These are phyloP conservation scores for Thaumatotibia leucotreta DNA, from an alignment of 1,140 invertebrate species.

Conservation along the genomic window DNA sequence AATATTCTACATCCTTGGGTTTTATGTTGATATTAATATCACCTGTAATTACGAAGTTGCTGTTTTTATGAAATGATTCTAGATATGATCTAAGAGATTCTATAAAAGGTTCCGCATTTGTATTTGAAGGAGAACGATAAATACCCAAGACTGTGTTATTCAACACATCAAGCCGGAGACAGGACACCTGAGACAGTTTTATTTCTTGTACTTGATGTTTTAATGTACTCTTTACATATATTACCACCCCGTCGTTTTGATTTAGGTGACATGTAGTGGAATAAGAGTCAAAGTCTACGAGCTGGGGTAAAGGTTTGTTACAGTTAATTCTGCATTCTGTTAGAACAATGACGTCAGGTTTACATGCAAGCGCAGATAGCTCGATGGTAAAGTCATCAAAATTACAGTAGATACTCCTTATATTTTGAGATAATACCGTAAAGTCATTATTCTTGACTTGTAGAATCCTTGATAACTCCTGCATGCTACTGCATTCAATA, in stretches of 20 bases:
- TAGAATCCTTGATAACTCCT: not conserved
- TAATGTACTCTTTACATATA: not conserved
- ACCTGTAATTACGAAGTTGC: not conserved
- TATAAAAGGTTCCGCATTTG: not conserved
- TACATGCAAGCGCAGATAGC: not conserved
- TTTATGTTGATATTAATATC: not conserved
- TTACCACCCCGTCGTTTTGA: constrained; percentile 6
- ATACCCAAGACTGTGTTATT: not conserved
- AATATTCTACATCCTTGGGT: too few species aligned
- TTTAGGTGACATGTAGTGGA: not conserved
- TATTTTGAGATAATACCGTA: not conserved
- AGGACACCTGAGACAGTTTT: not conserved
- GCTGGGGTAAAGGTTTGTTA: not conserved
- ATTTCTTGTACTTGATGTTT: not conserved
- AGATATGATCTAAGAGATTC: not conserved
- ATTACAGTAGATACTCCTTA: constrained; percentile 8
- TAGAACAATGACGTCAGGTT: not conserved
- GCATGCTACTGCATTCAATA: not conserved
- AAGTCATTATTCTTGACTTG: not conserved
- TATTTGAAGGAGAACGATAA: not conserved
- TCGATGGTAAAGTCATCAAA: not conserved
- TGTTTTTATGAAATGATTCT: not conserved
- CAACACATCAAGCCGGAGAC: not conserved
- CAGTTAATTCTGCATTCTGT: constrained; percentile 8
- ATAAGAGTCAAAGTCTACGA: not conserved